Percentiles rank a stretch among this genome's conserved stretches.
These are phyloP conservation scores for Todiramphus chloris DNA, from an alignment of 2,113 vertebrate species.

Conservation along the genomic window DNA sequence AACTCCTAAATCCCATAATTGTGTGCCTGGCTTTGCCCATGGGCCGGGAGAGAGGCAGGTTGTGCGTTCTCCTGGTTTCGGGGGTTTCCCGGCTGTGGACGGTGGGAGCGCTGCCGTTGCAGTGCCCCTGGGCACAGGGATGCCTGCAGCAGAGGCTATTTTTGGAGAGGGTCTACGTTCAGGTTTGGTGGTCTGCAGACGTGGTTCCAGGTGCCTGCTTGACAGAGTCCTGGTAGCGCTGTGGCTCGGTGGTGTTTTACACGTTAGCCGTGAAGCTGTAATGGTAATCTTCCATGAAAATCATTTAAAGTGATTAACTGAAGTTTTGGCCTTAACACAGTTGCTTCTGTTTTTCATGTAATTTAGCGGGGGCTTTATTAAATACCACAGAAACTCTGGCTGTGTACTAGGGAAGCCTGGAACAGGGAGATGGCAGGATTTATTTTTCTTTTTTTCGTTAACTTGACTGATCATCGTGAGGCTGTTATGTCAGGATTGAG, in stretches of 20 bases:
- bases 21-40: fast-evolving
- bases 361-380: background rate
- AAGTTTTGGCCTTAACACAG: background rate
- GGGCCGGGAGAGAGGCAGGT: background rate
- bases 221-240: fast-evolving
- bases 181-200: fast-evolving
- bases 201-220: fast-evolving
- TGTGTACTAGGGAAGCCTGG: background rate
- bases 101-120: fast-evolving
- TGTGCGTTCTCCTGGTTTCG: fast-evolving
- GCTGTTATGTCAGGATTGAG: background rate
- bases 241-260: fast-evolving
- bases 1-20: fast-evolving
- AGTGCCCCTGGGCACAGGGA: fast-evolving
- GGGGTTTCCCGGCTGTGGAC: fast-evolving
- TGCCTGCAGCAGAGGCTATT: fast-evolving
- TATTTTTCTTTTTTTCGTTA: background rate
- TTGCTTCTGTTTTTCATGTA: background rate
- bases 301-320: background rate
- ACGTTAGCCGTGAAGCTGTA: fast-evolving
- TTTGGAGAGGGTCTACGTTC: fast-evolving
- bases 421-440: background rate
- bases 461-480: background rate
- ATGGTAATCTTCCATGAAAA: no score
- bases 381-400: no score